These are phyloP conservation scores for Vimba vimba DNA, from an alignment of 2,113 vertebrate species.

Conservation along the genomic window DNA sequence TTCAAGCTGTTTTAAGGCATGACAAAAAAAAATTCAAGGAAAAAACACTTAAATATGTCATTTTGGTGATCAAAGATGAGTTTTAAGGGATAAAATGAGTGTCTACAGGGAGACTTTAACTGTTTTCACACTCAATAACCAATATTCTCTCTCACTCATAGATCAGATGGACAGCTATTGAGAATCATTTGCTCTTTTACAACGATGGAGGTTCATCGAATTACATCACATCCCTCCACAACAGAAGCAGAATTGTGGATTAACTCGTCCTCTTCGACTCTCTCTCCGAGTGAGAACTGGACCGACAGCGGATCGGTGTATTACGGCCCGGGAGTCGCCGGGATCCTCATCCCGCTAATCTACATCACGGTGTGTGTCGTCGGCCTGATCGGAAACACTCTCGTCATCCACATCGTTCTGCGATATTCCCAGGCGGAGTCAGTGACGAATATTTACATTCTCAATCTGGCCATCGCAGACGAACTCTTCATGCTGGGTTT, in stretches of 20 bases:
- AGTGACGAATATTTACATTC: conserved; percentile 93
- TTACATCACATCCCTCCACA: background rate
- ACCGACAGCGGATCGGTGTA: background rate
- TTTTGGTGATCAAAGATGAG: no score
- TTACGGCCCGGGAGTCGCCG: conserved; percentile 73
- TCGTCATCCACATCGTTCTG: conserved; percentile 92
- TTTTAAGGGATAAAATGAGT: no score
- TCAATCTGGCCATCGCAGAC: conserved; percentile 93
- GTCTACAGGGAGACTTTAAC: no score
- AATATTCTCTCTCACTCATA: background rate
- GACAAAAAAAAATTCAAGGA: no score
- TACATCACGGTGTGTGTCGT: conserved; percentile 89
- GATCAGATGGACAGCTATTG: conserved; percentile 11
- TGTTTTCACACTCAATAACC: background rate
- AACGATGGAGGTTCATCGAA: background rate
- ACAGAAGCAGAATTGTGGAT: background rate
- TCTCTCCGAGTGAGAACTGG: background rate
- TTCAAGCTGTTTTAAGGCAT: no score
- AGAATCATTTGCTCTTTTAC: background rate
- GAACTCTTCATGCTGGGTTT: conserved; percentile 96
- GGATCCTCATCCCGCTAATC: conserved; percentile 88
- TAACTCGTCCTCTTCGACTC: background rate
- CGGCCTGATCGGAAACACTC: conserved; percentile 89
- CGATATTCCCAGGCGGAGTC: conserved; percentile 86
- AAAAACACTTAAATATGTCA: no score